These are phyloP conservation scores for Lepisosteus oculatus DNA, from an alignment of 2,113 vertebrate genomes.

Conservation along the genomic window DNA sequence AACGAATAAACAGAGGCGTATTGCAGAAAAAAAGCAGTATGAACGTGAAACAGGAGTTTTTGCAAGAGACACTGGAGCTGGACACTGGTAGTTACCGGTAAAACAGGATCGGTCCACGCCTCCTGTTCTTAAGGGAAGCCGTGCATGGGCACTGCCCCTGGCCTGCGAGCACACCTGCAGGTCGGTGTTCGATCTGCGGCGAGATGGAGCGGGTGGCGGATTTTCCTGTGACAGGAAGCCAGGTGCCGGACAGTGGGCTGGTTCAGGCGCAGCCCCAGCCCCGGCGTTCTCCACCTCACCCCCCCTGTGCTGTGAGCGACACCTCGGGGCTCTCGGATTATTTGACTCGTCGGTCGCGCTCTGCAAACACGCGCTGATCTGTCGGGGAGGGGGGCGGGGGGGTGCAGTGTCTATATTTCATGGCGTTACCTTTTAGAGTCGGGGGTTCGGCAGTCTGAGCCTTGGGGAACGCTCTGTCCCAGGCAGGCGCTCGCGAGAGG, in stretches of 20 bases:
- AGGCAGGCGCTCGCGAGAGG: conserved; percentile 49
- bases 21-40: too few species aligned
- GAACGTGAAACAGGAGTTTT: too few species aligned
- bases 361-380: conserved; percentile 56
- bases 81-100: too few species aligned
- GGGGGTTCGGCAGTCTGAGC: conserved; percentile 56
- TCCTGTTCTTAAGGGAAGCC: too few species aligned
- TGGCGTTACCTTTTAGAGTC: conserved; percentile 64
- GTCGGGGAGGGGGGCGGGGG: conserved; percentile 21
- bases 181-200: too few species aligned
- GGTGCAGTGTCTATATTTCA: conserved; percentile 56
- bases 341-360: conserved; percentile 47
- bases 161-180: too few species aligned
- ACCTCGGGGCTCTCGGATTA: conserved; percentile 38
- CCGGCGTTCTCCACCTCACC: conserved; percentile 49
- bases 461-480: conserved; percentile 59
- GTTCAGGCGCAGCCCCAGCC: conserved; percentile 56
- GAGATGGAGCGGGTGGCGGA: too few species aligned
- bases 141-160: too few species aligned
- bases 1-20: too few species aligned
- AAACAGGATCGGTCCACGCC: too few species aligned
- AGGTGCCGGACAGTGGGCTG: background rate
- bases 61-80: too few species aligned
- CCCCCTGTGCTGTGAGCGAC: conserved; percentile 46
- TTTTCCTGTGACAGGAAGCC: too few species aligned